Evolutionary conservation across 2,113 vertebrate species (phyloP).

Genomic region (Megaptera novaeangliae): DNA sequence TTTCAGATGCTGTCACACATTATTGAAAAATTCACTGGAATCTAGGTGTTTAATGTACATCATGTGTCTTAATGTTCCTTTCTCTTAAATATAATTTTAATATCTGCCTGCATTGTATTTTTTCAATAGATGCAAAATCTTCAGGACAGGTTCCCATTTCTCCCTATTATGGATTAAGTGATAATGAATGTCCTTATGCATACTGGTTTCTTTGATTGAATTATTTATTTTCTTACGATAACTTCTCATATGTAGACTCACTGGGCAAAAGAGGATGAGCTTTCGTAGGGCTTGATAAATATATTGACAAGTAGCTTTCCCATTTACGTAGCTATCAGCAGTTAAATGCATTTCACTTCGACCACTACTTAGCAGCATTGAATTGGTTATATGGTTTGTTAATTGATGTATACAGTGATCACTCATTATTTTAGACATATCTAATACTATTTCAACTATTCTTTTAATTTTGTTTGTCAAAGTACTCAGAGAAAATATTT

Average conservation of each 20-base stretch:
- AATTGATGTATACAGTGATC: not conserved
- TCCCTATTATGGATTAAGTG: not conserved
- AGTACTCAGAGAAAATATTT: conserved; percentile 2
- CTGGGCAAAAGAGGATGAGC: not conserved
- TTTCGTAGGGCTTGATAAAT: not conserved
- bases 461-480: not conserved
- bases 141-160: not conserved
- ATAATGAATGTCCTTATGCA: not conserved
- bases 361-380: not conserved
- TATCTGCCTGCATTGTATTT: not conserved
- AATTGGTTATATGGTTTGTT: not conserved
- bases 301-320: not conserved
- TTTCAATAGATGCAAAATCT: not conserved
- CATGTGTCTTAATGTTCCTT: not conserved
- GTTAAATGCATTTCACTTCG: not conserved
- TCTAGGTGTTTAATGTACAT: not conserved
- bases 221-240: not conserved
- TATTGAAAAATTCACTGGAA: not conserved
- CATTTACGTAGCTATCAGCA: not conserved
- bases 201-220: not conserved
- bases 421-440: not conserved
- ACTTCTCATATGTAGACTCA: not conserved
- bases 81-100: not conserved
- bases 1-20: not conserved
- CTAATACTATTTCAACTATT: not conserved